phyloP scores from a whole-genome alignment of 2,797 vertebrate genomes.

The Parauchenoglanis ngamensis region DNA sequence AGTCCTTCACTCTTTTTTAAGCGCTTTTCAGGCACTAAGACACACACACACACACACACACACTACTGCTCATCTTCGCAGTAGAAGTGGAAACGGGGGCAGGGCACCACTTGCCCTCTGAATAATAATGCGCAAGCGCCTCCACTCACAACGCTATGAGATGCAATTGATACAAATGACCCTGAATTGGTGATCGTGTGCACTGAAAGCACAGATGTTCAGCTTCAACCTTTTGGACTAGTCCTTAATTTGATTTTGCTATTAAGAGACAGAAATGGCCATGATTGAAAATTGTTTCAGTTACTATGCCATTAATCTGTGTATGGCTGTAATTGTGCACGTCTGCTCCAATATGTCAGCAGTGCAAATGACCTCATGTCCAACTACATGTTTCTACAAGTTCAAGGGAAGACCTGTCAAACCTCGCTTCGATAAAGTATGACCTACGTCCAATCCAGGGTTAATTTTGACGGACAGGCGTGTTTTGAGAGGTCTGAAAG shows the following conservation, averaged over 20 bases:
- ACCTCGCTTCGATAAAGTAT: background rate
- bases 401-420: constrained; percentile 5
- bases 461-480: background rate
- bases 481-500: background rate
- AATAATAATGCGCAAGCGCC: constrained; percentile 29
- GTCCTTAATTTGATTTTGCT: constrained; percentile 33
- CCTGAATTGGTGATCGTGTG: constrained; percentile 30
- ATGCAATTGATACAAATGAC: constrained; percentile 44
- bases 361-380: constrained; percentile 27
- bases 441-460: background rate
- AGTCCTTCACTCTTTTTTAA: background rate
- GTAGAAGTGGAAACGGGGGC: constrained; percentile 16
- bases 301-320: constrained; percentile 37
- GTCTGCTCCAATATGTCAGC: constrained; percentile 24
- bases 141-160: constrained; percentile 23
- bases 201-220: constrained; percentile 48
- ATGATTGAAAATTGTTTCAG: constrained; percentile 7
- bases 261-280: constrained; percentile 14
- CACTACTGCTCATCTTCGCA: background rate
- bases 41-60: background rate
- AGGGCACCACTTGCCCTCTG: constrained; percentile 7
- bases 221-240: constrained; percentile 28
- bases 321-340: constrained; percentile 26
- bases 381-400: background rate
- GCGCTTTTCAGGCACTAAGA: background rate